A percentile compares a stretch with the other conserved stretches of the same genome.
Evolutionary conservation across 2,113 vertebrate genomes (phyloP).

Genomic region (Oreochromis spilurus): DNA sequence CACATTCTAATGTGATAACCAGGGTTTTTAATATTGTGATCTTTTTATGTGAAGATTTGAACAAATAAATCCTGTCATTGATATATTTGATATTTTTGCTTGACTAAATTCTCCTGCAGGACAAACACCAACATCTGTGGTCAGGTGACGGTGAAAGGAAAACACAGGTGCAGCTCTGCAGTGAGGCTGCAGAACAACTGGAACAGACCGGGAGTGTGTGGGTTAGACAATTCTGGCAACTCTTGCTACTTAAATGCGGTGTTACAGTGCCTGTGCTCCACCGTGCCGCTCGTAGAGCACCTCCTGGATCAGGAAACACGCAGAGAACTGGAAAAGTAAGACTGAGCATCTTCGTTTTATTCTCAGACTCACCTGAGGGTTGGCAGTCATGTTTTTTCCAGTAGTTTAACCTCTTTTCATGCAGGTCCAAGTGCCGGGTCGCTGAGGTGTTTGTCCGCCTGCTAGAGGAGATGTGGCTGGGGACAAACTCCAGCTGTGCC

Average conservation of each 20-base stretch:
- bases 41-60: background rate
- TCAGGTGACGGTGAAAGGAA: background rate
- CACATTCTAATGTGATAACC: background rate
- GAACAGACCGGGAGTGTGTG: slow-evolving; percentile 64
- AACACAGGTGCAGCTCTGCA: background rate
- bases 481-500: slow-evolving; percentile 66
- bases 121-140: background rate
- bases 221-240: slow-evolving; percentile 82
- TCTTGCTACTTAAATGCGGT: slow-evolving; percentile 84
- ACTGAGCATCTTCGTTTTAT: background rate
- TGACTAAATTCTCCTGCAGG: slow-evolving; percentile 1
- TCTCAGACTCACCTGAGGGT: background rate
- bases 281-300: slow-evolving; percentile 74
- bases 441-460: slow-evolving; percentile 72
- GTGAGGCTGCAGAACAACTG: background rate
- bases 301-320: slow-evolving; percentile 73
- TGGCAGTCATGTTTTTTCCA: background rate
- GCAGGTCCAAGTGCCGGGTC: slow-evolving; percentile 56
- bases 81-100: background rate
- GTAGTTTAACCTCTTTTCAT: background rate
- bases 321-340: slow-evolving; percentile 69
- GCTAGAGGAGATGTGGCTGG: slow-evolving; percentile 80
- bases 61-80: background rate
- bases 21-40: background rate
- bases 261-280: slow-evolving; percentile 80